A percentile compares a stretch with the other conserved stretches of the same genome.
These are phyloP conservation scores for Octopus bimaculoides DNA, from an alignment of 1,140 invertebrate genomes.

Conservation along the genomic window DNA sequence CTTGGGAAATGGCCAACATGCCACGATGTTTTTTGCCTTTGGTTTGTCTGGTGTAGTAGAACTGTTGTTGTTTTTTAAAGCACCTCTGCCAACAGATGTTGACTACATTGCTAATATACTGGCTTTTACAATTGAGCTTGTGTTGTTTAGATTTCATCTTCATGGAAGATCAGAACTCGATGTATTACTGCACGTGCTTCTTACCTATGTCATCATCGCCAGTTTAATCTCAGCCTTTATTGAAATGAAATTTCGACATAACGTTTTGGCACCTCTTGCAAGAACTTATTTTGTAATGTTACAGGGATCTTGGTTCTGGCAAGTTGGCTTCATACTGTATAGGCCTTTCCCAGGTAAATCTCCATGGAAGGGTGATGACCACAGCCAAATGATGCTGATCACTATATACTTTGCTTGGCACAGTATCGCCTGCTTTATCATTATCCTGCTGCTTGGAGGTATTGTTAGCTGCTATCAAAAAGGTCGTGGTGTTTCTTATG, in stretches of 20 bases:
- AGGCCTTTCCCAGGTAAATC: slow-evolving; percentile 51
- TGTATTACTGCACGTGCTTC: slow-evolving; percentile 58
- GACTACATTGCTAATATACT: slow-evolving; percentile 56
- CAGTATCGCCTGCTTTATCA: slow-evolving; percentile 43
- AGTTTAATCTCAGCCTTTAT: slow-evolving; percentile 45
- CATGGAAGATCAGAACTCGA: slow-evolving; percentile 59
- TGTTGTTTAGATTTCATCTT: slow-evolving; percentile 61
- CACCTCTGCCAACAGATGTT: slow-evolving; percentile 52
- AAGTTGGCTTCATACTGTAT: slow-evolving; percentile 61
- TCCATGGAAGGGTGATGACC: slow-evolving; percentile 56
- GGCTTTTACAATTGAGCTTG: slow-evolving; percentile 57
- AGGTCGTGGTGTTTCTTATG: slow-evolving; percentile 27
- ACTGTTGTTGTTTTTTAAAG: slow-evolving; percentile 49
- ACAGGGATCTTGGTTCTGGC: slow-evolving; percentile 63
- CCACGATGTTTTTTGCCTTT: slow-evolving; percentile 63
- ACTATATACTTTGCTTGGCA: slow-evolving; percentile 61
- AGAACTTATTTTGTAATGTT: slow-evolving; percentile 56
- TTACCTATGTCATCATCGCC: slow-evolving; percentile 54
- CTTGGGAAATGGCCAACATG: slow-evolving; percentile 60
- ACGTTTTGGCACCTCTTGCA: slow-evolving; percentile 50
- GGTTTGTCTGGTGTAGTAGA: slow-evolving; percentile 58
- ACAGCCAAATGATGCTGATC: slow-evolving; percentile 59
- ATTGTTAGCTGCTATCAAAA: slow-evolving; percentile 36
- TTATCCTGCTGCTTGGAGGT: slow-evolving; percentile 46
- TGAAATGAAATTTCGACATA: slow-evolving; percentile 55